Conservation (phyloP, 1,140 invertebrate genomes). For the Latrodectus geometricus region DNA sequence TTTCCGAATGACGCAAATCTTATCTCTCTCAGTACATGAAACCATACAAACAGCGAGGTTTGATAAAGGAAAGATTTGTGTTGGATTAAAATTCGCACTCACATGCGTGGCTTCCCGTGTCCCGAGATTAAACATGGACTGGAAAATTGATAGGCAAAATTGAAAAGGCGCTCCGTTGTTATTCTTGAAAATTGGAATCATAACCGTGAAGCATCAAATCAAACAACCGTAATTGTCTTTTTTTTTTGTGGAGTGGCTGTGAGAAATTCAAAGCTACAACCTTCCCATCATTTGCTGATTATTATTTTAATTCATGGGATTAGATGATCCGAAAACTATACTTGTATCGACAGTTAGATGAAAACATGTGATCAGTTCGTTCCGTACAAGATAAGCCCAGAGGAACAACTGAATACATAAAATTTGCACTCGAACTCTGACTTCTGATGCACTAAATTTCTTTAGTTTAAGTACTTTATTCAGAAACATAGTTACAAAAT, state of each 20-base stretch:
- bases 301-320: too few relatives aligned
- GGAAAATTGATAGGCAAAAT: neutral
- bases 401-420: too few relatives aligned
- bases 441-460: too few relatives aligned
- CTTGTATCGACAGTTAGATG: too few relatives aligned
- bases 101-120: neutral
- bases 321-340: too few relatives aligned
- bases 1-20: too few relatives aligned
- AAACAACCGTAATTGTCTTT: neutral
- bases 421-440: too few relatives aligned
- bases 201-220: neutral
- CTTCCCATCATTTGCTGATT: too few relatives aligned
- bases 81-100: neutral
- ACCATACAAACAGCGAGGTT: neutral
- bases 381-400: too few relatives aligned
- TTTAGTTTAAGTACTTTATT: too few relatives aligned
- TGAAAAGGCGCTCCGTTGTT: neutral
- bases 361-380: too few relatives aligned
- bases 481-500: too few relatives aligned
- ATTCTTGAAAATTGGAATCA: neutral
- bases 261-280: neutral
- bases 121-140: neutral
- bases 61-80: neutral
- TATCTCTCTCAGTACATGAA: neutral
- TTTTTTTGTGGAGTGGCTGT: neutral